These are phyloP conservation scores for Horisme vitalbata DNA, from an alignment of 2,888 invertebrate genomes.

Conservation along the genomic window DNA sequence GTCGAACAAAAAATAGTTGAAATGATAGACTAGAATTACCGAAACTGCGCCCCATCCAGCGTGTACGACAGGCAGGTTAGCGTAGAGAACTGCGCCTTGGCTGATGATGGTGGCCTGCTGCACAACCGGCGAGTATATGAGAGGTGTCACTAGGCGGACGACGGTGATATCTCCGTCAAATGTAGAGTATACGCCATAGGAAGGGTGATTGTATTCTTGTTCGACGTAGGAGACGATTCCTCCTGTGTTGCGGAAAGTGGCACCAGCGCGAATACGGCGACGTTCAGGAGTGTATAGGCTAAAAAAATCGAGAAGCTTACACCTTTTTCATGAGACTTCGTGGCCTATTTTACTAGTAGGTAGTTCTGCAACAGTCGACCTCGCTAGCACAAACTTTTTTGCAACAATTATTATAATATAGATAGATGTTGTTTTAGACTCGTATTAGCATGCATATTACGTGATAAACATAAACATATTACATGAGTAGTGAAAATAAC, in stretches of 20 bases:
- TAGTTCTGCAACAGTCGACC: too few relatives aligned
- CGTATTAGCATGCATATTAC: too few relatives aligned
- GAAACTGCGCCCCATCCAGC: slow-evolving; percentile 38
- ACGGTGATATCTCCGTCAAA: slow-evolving; percentile 36
- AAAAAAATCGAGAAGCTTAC: too few relatives aligned
- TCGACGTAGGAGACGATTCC: slow-evolving; percentile 13
- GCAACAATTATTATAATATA: too few relatives aligned
- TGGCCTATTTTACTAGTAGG: too few relatives aligned
- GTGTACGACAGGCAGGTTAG: slow-evolving; percentile 25
- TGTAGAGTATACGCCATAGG: slow-evolving; percentile 13
- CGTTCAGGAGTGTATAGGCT: slow-evolving; percentile 4
- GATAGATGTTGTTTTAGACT: too few relatives aligned
- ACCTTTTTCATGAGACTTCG: too few relatives aligned
- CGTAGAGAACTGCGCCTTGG: slow-evolving; percentile 26
- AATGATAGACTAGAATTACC: too few relatives aligned
- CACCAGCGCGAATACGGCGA: slow-evolving; percentile 32
- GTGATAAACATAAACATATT: too few relatives aligned
- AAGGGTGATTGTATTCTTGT: slow-evolving; percentile 21
- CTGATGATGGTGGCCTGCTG: slow-evolving; percentile 29
- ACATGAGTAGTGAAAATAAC: too few relatives aligned
- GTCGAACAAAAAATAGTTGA: too few relatives aligned
- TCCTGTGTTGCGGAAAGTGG: slow-evolving; percentile 20
- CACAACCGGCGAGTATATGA: slow-evolving; percentile 24
- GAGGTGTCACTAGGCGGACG: slow-evolving; percentile 8
- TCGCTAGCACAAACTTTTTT: too few relatives aligned